Evolutionary conservation across 1,140 invertebrate species (phyloP), one percentile per base, ranked within the genome.

Genomic region (Neodiprion virginianus): DNA sequence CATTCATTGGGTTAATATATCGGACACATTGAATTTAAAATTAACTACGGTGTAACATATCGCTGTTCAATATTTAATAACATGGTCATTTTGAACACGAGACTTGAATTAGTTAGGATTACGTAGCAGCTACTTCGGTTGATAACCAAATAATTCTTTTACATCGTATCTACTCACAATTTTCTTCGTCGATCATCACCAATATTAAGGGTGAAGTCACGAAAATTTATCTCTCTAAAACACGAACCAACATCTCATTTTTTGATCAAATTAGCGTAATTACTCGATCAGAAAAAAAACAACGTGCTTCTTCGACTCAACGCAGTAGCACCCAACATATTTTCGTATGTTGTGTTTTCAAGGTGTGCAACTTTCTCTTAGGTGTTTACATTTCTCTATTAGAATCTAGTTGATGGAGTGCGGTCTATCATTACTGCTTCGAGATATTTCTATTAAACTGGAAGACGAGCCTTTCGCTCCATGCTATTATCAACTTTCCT

Each of bases 381-480:
- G 53, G 53, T 17, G 53, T 14, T 61, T 61, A 5, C 53, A 61
- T 61, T 14, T 61, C n/a, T n/a, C 8, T 14, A 12, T 0, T 7
- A 61, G n/a, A 61, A 61, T 5, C 8, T 17, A 3, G 53, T 17
- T 3, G n/a, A 61, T 17, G 53, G 53, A 12, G 11, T 61, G 11
- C 11, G 53, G 8, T 69, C 67, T 69, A 69, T 69, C 67, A 69
- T 14, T 69, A 69, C 7, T 69, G 14, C 67, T 8, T 21, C 67
- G 67, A 69, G 11, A 69, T 14, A 21, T 69, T 69, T 69, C 67
- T 69, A 69, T 69, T 69, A 69, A 69, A 7, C 3, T 21, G 40
- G n/a, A 8, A 61, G 53, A 61, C n/a, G 53, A 61, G 7, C 3
- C 53, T 61, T 17, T 61, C 11, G 11, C 28, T 40, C 28, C 5